Evolutionary conservation across 1,140 invertebrate species (phyloP), one percentile per base, ranked within the genome.

Genomic region (Caenorhabditis remanei): DNA sequence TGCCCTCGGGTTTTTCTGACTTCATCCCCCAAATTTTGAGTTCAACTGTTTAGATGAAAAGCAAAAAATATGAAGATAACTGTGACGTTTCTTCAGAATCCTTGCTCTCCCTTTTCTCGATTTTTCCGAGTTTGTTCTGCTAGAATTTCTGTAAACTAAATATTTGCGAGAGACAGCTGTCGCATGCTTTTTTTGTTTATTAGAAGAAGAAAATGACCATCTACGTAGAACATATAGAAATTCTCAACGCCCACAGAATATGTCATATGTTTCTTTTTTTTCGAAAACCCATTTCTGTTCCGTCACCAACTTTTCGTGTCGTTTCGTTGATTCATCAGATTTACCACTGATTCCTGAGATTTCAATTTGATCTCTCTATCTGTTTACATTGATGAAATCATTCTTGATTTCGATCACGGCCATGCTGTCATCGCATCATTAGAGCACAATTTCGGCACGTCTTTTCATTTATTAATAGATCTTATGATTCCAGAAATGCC

Each of bases 321-420:
- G 32, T 32, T 14, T 21, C 56, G 19, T 58, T 58, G 56, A 19
- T 58, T 58, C 56, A 16, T 58, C 13, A 6, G 56, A 58, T 58
- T 58, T 50, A 11, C 50, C 14, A 50, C 4, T 50, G 50, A 50
- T 11, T 53, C 63, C 11, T 14, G 21, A 67, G 63, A 67, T 67
- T 67, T 75, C 14, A 6, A 24, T 46, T 19, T 46, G 67, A 46
- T 75, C 67, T 46, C n/a, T 32, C 32, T 32, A 32, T 75, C 8
- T 75, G 16, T 75, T 75, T 75, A 75, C 67, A 48, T 75, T 75
- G 67, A 75, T 48, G 43, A 75, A 75, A 75, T 75, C 67, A 75
- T 75, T 32, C 19, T n/a, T 19, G 67, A 75, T 75, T n/a, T 46
- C 46, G 67, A 75, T 75, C 67, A 75, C 67, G 67, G 46, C 19